phyloP scores from a whole-genome alignment of 2,888 invertebrate genomes.

The Eupithecia subfuscata region DNA sequence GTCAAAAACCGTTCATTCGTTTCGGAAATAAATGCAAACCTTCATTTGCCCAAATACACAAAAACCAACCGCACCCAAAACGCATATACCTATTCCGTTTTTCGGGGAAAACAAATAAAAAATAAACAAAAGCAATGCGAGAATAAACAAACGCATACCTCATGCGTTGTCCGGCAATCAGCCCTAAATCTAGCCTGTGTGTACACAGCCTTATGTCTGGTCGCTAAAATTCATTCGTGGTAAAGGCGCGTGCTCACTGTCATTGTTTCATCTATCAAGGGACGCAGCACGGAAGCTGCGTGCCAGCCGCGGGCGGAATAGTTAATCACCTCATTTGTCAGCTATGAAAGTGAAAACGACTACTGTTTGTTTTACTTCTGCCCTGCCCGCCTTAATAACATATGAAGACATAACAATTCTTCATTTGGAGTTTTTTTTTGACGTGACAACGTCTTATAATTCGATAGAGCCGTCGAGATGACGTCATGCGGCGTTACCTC shows the following conservation, averaged over 20 bases:
- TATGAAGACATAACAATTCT: background rate
- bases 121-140: background rate
- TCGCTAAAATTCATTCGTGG: slow-evolving; percentile 7
- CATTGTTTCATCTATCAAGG: slow-evolving; percentile 53
- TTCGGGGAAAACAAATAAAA: background rate
- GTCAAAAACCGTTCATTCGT: background rate
- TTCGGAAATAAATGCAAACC: background rate
- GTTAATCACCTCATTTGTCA: slow-evolving; percentile 71
- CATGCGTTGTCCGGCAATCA: background rate
- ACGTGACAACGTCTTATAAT: too few relatives aligned
- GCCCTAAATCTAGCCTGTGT: background rate
- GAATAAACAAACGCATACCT: too few relatives aligned
- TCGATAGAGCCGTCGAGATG: too few relatives aligned
- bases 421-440: too few relatives aligned
- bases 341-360: slow-evolving; percentile 74
- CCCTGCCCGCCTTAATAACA: slow-evolving; percentile 1
- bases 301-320: slow-evolving; percentile 71
- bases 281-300: slow-evolving; percentile 72
- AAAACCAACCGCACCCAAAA: too few relatives aligned
- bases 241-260: slow-evolving; percentile 50
- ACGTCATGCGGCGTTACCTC: too few relatives aligned
- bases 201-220: slow-evolving; percentile 3
- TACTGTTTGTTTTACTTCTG: slow-evolving; percentile 54
- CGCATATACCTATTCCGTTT: too few relatives aligned
- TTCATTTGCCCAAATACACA: too few relatives aligned